Conservation (phyloP, 2,797 vertebrate species). For the Falco naumanni region DNA sequence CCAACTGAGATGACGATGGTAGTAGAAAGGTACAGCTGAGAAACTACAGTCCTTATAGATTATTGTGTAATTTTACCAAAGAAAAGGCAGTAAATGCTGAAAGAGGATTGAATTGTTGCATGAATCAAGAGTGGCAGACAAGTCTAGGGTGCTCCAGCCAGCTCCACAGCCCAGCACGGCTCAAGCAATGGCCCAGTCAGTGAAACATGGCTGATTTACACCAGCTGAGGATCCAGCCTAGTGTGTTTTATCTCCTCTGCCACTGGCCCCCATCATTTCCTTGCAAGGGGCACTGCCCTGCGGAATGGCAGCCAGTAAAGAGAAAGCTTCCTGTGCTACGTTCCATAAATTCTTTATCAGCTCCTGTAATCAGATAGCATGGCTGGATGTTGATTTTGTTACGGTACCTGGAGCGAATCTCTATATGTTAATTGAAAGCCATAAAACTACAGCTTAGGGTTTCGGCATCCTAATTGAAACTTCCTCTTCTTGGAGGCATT, state of each 20-base stretch:
- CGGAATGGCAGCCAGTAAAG: slow-evolving; percentile 5
- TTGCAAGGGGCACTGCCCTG: background rate
- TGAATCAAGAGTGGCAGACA: background rate
- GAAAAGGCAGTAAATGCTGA: background rate
- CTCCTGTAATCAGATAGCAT: slow-evolving; percentile 67
- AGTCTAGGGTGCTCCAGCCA: background rate
- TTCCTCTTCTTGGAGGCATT: slow-evolving; percentile 57
- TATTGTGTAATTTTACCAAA: background rate
- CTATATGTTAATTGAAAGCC: slow-evolving; percentile 72
- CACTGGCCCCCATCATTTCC: slow-evolving; percentile 21
- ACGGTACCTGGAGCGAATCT: slow-evolving; percentile 72
- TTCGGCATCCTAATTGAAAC: slow-evolving; percentile 62
- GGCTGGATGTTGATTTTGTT: slow-evolving; percentile 72
- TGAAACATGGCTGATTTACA: background rate
- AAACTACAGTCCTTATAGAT: background rate
- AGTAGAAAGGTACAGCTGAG: background rate
- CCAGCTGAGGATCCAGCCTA: background rate
- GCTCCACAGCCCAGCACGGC: background rate
- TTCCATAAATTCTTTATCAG: slow-evolving; percentile 66
- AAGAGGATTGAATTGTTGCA: background rate
- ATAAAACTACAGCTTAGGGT: slow-evolving; percentile 69
- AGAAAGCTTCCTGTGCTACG: slow-evolving; percentile 61
- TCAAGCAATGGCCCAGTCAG: background rate
- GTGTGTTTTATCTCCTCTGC: background rate
- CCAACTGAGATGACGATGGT: background rate